Percentiles rank a stretch among this genome's conserved stretches.
Conservation (phyloP, 2,113 vertebrate species). For the Arvicanthis niloticus region DNA sequence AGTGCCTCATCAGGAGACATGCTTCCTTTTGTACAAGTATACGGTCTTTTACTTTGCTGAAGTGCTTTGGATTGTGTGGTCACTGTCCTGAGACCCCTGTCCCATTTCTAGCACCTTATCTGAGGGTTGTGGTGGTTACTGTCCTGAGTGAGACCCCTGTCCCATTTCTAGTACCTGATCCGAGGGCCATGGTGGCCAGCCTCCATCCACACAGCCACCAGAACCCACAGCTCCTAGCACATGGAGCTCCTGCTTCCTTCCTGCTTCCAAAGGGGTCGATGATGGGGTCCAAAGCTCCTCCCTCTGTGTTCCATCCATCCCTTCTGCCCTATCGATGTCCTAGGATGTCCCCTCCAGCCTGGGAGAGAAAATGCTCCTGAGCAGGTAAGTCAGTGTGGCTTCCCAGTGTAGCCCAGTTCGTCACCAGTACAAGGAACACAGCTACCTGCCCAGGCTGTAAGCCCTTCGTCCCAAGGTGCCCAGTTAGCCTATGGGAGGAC, state of each 20-base stretch:
- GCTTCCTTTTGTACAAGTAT: not conserved
- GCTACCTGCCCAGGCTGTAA: rapidly evolving
- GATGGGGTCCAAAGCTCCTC: not conserved
- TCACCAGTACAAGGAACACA: not conserved
- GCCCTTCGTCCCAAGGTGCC: not conserved
- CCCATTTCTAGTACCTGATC: not conserved
- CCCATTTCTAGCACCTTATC: not conserved
- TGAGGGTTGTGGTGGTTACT: not conserved
- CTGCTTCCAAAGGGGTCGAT: not conserved
- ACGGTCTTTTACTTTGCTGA: not conserved
- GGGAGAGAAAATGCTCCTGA: not conserved
- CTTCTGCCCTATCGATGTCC: not conserved
- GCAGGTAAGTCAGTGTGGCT: not conserved
- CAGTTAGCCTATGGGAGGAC: not conserved
- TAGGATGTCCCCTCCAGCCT: not conserved
- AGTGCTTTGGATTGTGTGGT: not conserved
- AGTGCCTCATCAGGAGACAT: not conserved
- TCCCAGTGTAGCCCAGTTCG: not conserved
- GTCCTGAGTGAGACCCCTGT: not conserved
- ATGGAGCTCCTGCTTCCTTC: not conserved
- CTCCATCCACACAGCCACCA: not conserved
- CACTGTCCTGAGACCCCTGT: not conserved
- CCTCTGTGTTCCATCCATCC: not conserved
- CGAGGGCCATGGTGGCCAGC: not conserved
- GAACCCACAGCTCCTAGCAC: not conserved